Percentiles rank a stretch among this genome's conserved stretches.
Conservation (phyloP, 2,113 vertebrate species). For the Bubo blakistoni region DNA sequence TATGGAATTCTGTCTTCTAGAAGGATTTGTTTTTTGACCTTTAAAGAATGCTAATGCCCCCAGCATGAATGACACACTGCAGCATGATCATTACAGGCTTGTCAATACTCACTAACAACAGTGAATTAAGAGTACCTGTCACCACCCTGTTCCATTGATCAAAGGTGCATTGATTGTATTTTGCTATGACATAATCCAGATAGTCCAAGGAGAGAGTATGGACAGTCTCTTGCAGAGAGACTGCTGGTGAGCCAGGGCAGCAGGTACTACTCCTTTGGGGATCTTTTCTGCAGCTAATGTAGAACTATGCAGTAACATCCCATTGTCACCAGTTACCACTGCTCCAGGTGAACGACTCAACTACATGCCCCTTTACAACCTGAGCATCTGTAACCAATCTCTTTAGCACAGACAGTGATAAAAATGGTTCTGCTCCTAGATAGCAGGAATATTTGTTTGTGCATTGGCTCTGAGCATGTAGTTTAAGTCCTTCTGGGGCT, state of each 20-base stretch:
- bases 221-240: neutral
- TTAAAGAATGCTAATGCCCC: slow-evolving; percentile 84
- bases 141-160: slow-evolving; percentile 80
- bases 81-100: slow-evolving; percentile 79
- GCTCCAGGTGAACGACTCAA: neutral
- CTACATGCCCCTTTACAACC: neutral
- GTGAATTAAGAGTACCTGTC: slow-evolving; percentile 81
- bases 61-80: slow-evolving; percentile 75
- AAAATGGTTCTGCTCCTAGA: neutral
- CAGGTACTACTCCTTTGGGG: neutral
- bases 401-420: neutral
- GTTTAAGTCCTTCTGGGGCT: neutral
- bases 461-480: neutral
- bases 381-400: neutral
- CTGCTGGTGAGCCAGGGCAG: neutral
- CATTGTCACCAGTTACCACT: neutral
- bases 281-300: neutral
- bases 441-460: neutral
- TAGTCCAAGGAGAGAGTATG: neutral
- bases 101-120: slow-evolving; percentile 86
- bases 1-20: slow-evolving; percentile 40
- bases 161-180: slow-evolving; percentile 79
- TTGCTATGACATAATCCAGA: slow-evolving; percentile 68
- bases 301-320: neutral
- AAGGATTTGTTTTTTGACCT: slow-evolving; percentile 79